Percentiles rank a stretch among this genome's conserved stretches.
Conservation (phyloP, 1,140 invertebrate genomes). For the Rhynchophorus ferrugineus region DNA sequence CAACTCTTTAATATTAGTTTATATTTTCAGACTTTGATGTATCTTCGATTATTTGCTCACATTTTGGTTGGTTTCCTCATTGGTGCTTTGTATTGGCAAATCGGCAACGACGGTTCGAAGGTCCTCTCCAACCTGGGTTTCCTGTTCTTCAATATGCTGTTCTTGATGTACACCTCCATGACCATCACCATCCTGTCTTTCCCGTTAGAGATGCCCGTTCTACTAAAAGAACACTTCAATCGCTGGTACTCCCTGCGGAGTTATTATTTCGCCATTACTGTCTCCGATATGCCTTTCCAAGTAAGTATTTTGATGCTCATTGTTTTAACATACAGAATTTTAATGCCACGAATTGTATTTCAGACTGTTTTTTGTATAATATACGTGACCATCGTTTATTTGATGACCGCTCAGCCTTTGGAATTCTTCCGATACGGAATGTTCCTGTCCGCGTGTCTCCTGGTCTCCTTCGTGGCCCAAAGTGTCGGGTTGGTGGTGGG, state of each 20-base stretch:
- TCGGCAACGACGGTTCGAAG: conserved; percentile 89
- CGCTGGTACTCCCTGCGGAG: conserved; percentile 94
- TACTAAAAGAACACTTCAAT: conserved; percentile 93
- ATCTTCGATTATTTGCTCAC: conserved; percentile 86
- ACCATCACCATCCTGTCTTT: conserved; percentile 97
- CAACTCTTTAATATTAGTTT: neutral
- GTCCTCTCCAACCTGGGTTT: conserved; percentile 93
- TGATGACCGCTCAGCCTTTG: conserved; percentile 86
- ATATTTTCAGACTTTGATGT: conserved; percentile 80
- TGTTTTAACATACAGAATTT: no score
- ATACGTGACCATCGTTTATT: conserved; percentile 91
- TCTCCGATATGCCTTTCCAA: conserved; percentile 95
- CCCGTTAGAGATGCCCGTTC: conserved; percentile 89
- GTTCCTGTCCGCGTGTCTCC: conserved; percentile 79
- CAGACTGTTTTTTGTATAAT: conserved; percentile 83
- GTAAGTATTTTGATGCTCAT: no score
- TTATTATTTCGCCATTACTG: conserved; percentile 92
- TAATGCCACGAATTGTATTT: conserved; percentile 36
- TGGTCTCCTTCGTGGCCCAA: conserved; percentile 93
- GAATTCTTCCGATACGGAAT: conserved; percentile 77
- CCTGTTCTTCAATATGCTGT: conserved; percentile 96
- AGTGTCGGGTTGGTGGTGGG: conserved; percentile 92
- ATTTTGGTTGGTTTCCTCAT: conserved; percentile 87
- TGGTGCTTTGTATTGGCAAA: conserved; percentile 85
- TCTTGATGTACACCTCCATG: conserved; percentile 97